Percentiles rank a stretch among this genome's conserved stretches.
Conservation (phyloP, 2,888 invertebrate genomes). For the Ochropleura leucogaster region DNA sequence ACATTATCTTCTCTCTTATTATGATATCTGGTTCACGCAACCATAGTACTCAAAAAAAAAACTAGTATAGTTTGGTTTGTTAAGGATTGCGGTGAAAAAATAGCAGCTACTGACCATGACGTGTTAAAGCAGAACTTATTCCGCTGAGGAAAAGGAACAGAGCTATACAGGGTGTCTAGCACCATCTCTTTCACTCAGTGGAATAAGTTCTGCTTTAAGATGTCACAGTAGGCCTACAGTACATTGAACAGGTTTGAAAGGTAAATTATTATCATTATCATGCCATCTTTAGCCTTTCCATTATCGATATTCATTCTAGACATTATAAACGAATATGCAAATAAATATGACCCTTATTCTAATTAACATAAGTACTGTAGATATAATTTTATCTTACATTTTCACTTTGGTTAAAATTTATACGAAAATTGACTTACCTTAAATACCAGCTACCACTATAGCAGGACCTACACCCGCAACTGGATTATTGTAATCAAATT, state of each 20-base stretch:
- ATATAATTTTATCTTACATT: neutral
- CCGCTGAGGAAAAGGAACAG: too few relatives aligned
- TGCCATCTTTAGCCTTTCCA: slow-evolving; percentile 22
- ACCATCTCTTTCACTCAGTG: too few relatives aligned
- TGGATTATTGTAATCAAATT: slow-evolving; percentile 80
- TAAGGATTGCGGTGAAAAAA: neutral
- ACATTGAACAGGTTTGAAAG: neutral
- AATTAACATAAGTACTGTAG: neutral
- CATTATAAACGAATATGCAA: neutral
- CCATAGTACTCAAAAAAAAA: neutral
- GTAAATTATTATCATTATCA: neutral
- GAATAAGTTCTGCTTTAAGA: too few relatives aligned
- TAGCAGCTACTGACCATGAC: too few relatives aligned
- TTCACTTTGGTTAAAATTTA: neutral
- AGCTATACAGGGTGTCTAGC: too few relatives aligned
- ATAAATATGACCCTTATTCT: neutral
- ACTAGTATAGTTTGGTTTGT: neutral
- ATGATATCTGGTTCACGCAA: neutral
- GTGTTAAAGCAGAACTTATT: too few relatives aligned
- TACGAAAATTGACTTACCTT: slow-evolving; percentile 68
- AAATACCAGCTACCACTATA: slow-evolving; percentile 65
- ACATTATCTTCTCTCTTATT: too few relatives aligned
- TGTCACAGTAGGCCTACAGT: too few relatives aligned
- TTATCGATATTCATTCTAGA: slow-evolving; percentile 12
- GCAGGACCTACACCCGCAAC: slow-evolving; percentile 70